Evolutionary conservation across 1,140 invertebrate genomes (phyloP).

Genomic region (Drosophila subobscura): DNA sequence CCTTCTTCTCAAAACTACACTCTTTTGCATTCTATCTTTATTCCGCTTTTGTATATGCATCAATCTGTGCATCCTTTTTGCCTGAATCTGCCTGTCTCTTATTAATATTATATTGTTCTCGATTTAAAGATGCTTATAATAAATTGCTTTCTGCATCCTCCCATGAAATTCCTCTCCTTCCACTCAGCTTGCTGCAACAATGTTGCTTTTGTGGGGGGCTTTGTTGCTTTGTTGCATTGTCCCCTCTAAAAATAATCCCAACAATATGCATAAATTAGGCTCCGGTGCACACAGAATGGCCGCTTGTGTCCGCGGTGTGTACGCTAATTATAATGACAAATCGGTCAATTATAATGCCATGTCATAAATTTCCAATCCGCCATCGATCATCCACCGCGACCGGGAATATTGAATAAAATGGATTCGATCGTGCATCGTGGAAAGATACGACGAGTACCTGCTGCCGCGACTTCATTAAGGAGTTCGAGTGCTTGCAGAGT

Average conservation of each 20-base stretch:
- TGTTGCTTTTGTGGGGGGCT: conserved; percentile 7
- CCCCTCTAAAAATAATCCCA: conserved; percentile 61
- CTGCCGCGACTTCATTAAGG: conserved; percentile 57
- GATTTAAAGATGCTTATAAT: too few species aligned
- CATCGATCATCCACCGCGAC: conserved; percentile 64
- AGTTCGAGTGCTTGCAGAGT: background rate
- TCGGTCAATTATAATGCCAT: conserved; percentile 81
- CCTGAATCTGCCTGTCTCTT: too few species aligned
- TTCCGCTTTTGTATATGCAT: too few species aligned
- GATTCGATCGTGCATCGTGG: conserved; percentile 57
- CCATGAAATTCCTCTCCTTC: background rate
- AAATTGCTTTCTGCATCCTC: too few species aligned
- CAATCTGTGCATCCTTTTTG: too few species aligned
- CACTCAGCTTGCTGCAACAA: conserved; percentile 17
- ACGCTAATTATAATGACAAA: conserved; percentile 79
- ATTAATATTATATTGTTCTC: too few species aligned
- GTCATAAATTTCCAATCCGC: conserved; percentile 70
- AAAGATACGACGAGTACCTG: conserved; percentile 26
- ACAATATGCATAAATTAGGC: conserved; percentile 65
- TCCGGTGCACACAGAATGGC: conserved; percentile 9
- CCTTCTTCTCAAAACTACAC: too few species aligned
- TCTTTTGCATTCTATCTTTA: too few species aligned
- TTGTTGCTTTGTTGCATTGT: conserved; percentile 1
- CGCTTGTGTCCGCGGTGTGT: conserved; percentile 35
- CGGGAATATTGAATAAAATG: conserved; percentile 76